phyloP scores from a whole-genome alignment of 2,797 vertebrate species.

The Onychomys arenicola region DNA sequence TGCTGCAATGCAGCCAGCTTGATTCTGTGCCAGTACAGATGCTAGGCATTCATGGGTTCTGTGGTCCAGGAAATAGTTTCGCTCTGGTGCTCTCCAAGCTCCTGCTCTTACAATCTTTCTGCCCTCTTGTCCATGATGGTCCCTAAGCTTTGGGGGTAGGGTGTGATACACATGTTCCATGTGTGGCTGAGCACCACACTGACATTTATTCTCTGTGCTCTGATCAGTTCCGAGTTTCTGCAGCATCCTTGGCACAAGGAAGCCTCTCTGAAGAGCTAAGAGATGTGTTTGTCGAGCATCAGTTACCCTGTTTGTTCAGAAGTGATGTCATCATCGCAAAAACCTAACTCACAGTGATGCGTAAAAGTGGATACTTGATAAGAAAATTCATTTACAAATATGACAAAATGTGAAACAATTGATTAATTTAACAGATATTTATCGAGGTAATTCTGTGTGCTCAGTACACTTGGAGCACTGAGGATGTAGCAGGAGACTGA shows the following conservation, averaged over 20 bases:
- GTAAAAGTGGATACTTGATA: background rate
- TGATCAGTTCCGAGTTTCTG: background rate
- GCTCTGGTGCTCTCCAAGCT: background rate
- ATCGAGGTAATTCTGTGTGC: background rate
- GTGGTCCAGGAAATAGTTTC: background rate
- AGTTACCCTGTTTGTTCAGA: background rate
- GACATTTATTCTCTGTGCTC: background rate
- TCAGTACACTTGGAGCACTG: background rate
- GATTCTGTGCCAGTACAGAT: no score
- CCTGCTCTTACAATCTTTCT: background rate
- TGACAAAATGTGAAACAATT: background rate
- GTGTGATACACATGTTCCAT: no score
- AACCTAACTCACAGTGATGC: background rate
- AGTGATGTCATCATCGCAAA: background rate
- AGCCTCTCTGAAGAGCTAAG: background rate
- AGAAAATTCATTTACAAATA: background rate
- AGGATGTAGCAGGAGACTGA: background rate
- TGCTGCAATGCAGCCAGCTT: background rate
- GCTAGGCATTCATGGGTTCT: background rate
- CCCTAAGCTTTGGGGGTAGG: background rate
- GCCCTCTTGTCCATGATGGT: background rate
- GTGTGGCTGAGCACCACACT: background rate
- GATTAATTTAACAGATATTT: background rate
- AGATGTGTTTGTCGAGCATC: background rate
- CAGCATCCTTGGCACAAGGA: background rate